These are phyloP conservation scores for Acanthosepion esculentum DNA, from an alignment of 2,888 invertebrate species.

Conservation along the genomic window DNA sequence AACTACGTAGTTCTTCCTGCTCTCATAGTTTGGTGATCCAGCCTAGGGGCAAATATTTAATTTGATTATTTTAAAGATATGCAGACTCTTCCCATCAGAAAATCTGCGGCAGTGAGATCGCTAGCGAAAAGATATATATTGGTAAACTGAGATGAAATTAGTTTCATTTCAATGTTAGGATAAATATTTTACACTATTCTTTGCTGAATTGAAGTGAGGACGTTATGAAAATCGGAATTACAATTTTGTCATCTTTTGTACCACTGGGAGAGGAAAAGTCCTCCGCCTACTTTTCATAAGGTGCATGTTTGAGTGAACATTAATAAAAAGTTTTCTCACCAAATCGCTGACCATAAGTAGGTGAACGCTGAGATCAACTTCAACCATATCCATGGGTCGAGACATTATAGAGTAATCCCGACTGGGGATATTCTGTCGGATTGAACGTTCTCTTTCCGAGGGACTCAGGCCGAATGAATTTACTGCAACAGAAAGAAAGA, in stretches of 20 bases:
- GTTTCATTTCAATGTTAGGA: too few species aligned
- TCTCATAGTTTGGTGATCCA: too few species aligned
- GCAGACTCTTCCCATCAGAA: too few species aligned
- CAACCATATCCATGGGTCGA: constrained; percentile 40
- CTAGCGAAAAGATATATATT: too few species aligned
- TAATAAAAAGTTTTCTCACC: background rate
- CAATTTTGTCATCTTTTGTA: background rate
- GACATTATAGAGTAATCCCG: constrained; percentile 35
- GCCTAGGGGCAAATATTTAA: too few species aligned
- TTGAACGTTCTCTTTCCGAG: constrained; percentile 43
- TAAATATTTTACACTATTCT: too few species aligned
- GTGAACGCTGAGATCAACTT: constrained; percentile 41
- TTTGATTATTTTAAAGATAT: too few species aligned
- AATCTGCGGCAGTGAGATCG: too few species aligned
- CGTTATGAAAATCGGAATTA: too few species aligned
- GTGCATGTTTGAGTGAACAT: background rate
- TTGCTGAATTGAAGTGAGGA: too few species aligned
- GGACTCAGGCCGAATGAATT: constrained; percentile 24
- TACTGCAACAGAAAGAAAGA: background rate
- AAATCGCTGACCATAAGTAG: constrained; percentile 24
- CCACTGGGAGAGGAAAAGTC: background rate
- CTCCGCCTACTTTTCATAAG: background rate
- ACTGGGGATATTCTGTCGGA: constrained; percentile 41
- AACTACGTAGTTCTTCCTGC: too few species aligned
- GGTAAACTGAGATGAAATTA: too few species aligned